A percentile compares a stretch with the other conserved stretches of the same genome.
These are phyloP conservation scores for Emmelina monodactyla DNA, from an alignment of 2,888 invertebrate species.

Conservation along the genomic window DNA sequence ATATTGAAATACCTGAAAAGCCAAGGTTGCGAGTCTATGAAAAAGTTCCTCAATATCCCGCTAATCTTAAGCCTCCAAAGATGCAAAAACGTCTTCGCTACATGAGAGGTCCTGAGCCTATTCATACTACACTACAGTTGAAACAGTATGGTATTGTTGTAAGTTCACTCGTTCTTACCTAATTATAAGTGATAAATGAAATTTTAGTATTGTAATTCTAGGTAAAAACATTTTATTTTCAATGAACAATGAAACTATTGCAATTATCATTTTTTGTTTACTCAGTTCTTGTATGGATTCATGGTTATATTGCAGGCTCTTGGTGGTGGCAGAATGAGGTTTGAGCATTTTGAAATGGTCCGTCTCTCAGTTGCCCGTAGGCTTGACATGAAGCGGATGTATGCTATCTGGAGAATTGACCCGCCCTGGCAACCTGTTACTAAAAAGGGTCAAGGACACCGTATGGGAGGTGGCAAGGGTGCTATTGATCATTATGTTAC, in stretches of 20 bases:
- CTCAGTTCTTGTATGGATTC: no score
- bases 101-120: conserved; percentile 89
- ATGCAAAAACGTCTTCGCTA: conserved; percentile 84
- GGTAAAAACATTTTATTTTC: no score
- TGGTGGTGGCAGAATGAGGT: conserved; percentile 81
- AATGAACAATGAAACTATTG: no score
- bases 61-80: conserved; percentile 76
- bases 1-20: conserved; percentile 76
- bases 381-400: conserved; percentile 83
- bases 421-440: conserved; percentile 96
- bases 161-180: conserved; percentile 30
- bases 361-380: conserved; percentile 79
- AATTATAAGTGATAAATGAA: no score
- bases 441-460: conserved; percentile 86
- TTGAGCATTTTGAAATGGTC: conserved; percentile 89
- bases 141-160: conserved; percentile 95
- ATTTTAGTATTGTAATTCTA: no score
- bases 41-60: conserved; percentile 74
- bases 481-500: conserved; percentile 94
- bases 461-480: conserved; percentile 98
- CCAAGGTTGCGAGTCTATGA: conserved; percentile 74
- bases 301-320: conserved; percentile 71
- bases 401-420: conserved; percentile 94
- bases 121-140: conserved; percentile 86
- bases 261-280: no score